These are phyloP conservation scores for Nephila pilipes DNA, from an alignment of 1,140 invertebrate species.

Conservation along the genomic window DNA sequence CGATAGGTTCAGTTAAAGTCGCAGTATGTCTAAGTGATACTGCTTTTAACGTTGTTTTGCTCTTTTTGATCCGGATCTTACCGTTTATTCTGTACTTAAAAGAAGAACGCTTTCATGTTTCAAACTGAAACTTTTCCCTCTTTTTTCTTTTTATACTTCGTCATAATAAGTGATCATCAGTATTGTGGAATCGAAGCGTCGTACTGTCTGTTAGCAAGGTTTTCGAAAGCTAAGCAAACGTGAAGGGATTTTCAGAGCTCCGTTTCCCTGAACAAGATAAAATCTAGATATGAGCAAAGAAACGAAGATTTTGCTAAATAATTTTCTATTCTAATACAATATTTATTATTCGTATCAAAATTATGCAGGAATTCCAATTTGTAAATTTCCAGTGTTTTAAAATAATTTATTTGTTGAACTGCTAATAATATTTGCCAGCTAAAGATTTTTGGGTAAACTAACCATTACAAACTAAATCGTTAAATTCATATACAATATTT, in stretches of 20 bases:
- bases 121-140: neutral
- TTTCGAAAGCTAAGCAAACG: neutral
- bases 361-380: too few relatives aligned
- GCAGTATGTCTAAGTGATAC: conserved; percentile 65
- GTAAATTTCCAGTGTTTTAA: too few relatives aligned
- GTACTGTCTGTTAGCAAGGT: neutral
- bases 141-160: neutral
- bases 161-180: conserved; percentile 47
- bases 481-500: too few relatives aligned
- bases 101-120: conserved; percentile 66
- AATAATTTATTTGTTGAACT: too few relatives aligned
- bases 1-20: conserved; percentile 43
- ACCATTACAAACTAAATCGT: too few relatives aligned
- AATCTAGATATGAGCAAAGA: too few relatives aligned
- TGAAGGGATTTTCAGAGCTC: neutral
- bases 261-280: too few relatives aligned
- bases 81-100: conserved; percentile 50
- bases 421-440: too few relatives aligned
- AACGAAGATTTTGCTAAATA: too few relatives aligned
- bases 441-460: too few relatives aligned
- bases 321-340: too few relatives aligned
- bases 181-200: neutral
- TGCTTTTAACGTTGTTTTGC: conserved; percentile 63
- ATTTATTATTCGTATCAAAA: too few relatives aligned
- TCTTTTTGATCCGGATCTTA: conserved; percentile 32